phyloP scores from a whole-genome alignment of 2,888 invertebrate genomes.

The Nephrocerus scutellatus region DNA sequence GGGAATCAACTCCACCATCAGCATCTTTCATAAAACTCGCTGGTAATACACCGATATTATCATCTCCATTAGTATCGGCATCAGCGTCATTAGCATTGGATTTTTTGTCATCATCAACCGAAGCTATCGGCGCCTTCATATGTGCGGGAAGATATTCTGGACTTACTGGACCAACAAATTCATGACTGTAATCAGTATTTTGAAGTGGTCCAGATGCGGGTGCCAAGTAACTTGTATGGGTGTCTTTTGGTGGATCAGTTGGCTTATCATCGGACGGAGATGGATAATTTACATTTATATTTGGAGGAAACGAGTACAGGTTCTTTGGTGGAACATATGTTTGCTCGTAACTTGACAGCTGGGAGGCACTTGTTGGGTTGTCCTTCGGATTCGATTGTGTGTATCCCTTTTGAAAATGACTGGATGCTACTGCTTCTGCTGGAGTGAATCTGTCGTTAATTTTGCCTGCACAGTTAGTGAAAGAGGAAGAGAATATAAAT shows the following conservation, averaged over 20 bases:
- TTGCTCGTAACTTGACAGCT: constrained; percentile 28
- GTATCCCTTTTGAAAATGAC: no score
- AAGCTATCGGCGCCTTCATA: constrained; percentile 6
- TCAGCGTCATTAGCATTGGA: constrained; percentile 12
- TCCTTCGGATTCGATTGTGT: not conserved
- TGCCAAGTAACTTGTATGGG: constrained; percentile 39
- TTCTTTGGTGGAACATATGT: constrained; percentile 35
- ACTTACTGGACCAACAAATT: constrained; percentile 30
- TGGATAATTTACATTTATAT: constrained; percentile 38
- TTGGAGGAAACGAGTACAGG: constrained; percentile 44
- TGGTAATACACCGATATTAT: constrained; percentile 34
- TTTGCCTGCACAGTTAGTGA: constrained; percentile 25
- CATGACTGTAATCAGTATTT: constrained; percentile 27
- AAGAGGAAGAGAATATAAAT: constrained; percentile 11
- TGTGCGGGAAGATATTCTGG: constrained; percentile 25
- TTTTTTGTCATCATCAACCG: constrained; percentile 6
- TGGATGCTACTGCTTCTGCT: constrained; percentile 39
- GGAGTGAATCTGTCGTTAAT: constrained; percentile 43
- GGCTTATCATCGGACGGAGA: constrained; percentile 34
- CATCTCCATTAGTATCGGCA: constrained; percentile 26
- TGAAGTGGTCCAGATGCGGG: constrained; percentile 37
- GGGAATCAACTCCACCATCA: constrained; percentile 5
- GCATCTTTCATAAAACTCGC: constrained; percentile 34
- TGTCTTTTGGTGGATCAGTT: constrained; percentile 30
- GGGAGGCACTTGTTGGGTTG: constrained; percentile 25